Evolutionary conservation across 1,140 invertebrate genomes (phyloP).

Genomic region (Nomia melanderi): DNA sequence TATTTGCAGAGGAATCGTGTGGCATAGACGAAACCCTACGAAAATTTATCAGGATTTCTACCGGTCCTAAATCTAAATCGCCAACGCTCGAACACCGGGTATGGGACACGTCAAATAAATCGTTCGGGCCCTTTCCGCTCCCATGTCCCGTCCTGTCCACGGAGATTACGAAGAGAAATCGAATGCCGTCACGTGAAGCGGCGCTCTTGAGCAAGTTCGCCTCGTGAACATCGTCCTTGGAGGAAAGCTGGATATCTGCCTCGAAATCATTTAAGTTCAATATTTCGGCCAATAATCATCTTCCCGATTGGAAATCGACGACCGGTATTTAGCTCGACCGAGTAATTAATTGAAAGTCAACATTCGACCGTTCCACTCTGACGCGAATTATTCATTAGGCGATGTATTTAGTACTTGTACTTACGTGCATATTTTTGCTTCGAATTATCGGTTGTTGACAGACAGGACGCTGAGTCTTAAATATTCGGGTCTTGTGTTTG

Average conservation of each 20-base stretch:
- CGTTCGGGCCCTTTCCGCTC: slow-evolving; percentile 20
- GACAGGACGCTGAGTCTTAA: neutral
- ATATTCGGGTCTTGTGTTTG: neutral
- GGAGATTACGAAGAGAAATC: slow-evolving; percentile 57
- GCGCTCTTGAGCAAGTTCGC: slow-evolving; percentile 18
- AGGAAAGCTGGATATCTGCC: slow-evolving; percentile 6
- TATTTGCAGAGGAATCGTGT: slow-evolving; percentile 1
- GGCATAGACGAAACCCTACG: neutral
- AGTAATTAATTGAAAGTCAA: slow-evolving; percentile 9
- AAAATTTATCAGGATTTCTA: slow-evolving; percentile 56
- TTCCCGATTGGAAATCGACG: neutral
- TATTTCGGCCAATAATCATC: neutral
- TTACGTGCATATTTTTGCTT: neutral
- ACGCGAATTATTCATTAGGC: neutral
- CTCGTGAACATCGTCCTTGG: slow-evolving; percentile 15
- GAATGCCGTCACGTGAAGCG: slow-evolving; percentile 1
- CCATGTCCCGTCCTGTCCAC: neutral
- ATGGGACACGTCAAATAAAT: slow-evolving; percentile 46
- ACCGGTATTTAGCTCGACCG: neutral
- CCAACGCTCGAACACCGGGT: slow-evolving; percentile 18
- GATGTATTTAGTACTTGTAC: neutral
- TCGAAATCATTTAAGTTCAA: slow-evolving; percentile 36
- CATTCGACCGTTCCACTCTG: neutral
- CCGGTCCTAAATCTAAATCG: slow-evolving; percentile 45
- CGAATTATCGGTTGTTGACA: neutral